A percentile compares a stretch with the other conserved stretches of the same genome.
Evolutionary conservation across 2,113 vertebrate genomes (phyloP).

Genomic region (Notechis scutatus): DNA sequence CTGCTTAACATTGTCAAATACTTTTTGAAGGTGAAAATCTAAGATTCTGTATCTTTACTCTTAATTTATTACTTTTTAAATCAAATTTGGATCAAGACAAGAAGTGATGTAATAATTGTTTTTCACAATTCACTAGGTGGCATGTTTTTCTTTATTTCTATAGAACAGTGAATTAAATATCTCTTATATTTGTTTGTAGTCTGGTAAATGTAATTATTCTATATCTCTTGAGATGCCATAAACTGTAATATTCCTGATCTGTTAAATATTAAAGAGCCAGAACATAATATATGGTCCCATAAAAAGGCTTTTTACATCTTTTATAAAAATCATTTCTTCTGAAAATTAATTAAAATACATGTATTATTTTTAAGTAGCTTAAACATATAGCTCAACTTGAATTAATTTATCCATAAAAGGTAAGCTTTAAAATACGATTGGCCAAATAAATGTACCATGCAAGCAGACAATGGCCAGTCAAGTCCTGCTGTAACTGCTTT

Average conservation of each 20-base stretch:
- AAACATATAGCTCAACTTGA: background rate
- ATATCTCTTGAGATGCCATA: background rate
- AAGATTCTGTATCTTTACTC: background rate
- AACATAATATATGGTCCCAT: background rate
- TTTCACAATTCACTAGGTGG: background rate
- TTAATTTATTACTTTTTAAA: background rate
- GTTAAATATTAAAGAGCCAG: background rate
- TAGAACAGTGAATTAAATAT: background rate
- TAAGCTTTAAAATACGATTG: background rate
- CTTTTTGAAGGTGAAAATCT: background rate
- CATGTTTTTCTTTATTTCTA: background rate
- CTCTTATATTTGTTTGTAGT: background rate
- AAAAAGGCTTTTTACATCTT: background rate
- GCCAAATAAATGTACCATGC: background rate
- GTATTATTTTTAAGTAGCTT: background rate
- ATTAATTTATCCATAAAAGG: background rate
- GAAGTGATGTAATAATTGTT: background rate
- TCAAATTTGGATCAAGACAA: background rate
- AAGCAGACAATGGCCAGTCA: background rate
- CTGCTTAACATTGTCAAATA: background rate
- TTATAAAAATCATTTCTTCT: background rate
- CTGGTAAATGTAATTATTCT: background rate
- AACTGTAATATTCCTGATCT: background rate
- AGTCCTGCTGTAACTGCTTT: background rate
- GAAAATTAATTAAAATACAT: background rate